Conservation (phyloP, 2,113 vertebrate species). For the Spheniscus mendiculus region DNA sequence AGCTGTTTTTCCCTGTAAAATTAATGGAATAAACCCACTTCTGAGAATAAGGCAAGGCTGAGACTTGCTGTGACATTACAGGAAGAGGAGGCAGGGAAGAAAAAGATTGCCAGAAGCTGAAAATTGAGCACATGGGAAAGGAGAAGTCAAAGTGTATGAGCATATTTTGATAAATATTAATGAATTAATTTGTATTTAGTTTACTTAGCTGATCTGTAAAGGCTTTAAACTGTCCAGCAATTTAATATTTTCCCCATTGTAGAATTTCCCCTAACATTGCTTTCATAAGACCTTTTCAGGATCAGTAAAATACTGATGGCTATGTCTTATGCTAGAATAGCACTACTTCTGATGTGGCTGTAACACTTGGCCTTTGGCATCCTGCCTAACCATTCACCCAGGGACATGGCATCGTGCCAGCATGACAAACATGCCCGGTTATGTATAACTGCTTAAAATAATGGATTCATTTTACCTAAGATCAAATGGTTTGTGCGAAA, state of each 20-base stretch:
- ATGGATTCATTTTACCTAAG: neutral
- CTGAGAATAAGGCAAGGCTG: constrained; percentile 35
- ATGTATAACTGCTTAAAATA: neutral
- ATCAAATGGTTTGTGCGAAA: neutral
- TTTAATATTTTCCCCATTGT: neutral
- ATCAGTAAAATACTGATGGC: neutral
- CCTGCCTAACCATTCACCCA: neutral
- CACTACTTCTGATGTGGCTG: neutral
- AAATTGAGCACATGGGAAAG: constrained; percentile 53
- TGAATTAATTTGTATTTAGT: constrained; percentile 54
- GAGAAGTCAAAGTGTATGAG: constrained; percentile 54
- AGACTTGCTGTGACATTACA: constrained; percentile 46
- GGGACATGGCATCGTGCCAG: neutral
- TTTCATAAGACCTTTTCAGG: neutral
- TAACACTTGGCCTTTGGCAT: constrained; percentile 8
- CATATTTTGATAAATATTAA: constrained; percentile 64
- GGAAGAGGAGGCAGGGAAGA: constrained; percentile 14
- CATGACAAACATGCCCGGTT: neutral
- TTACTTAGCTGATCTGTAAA: constrained; percentile 6
- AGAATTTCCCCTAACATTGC: neutral
- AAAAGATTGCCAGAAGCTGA: constrained; percentile 40
- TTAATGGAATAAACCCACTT: constrained; percentile 47
- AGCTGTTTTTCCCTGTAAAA: constrained; percentile 37
- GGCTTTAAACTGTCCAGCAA: constrained; percentile 13
- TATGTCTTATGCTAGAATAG: neutral